These are phyloP conservation scores for Schizothorax lantsangensis DNA, from an alignment of 2,797 vertebrate genomes.

Conservation along the genomic window DNA sequence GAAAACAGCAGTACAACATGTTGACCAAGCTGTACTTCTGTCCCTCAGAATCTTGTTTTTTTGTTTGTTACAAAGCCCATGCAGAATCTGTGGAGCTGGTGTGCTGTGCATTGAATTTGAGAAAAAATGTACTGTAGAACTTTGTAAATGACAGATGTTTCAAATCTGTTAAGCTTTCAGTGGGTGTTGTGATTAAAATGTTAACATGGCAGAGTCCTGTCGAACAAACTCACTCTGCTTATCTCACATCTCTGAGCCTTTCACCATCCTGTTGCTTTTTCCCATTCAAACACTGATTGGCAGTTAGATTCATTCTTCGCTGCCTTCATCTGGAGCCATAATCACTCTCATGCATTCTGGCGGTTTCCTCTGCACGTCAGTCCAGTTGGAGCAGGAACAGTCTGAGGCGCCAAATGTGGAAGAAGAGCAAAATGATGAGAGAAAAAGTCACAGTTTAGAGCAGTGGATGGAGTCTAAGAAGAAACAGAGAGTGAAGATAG, in stretches of 20 bases:
- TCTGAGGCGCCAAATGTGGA: neutral
- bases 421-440: slow-evolving; percentile 13
- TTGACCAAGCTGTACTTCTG: neutral
- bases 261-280: slow-evolving; percentile 29
- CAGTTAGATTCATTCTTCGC: slow-evolving; percentile 25
- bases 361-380: slow-evolving; percentile 15
- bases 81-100: neutral
- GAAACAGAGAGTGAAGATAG: slow-evolving; percentile 11
- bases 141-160: neutral
- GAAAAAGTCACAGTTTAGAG: slow-evolving; percentile 7
- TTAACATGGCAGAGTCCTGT: slow-evolving; percentile 19
- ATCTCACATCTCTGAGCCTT: slow-evolving; percentile 11
- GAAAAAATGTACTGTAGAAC: neutral
- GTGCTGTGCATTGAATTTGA: neutral
- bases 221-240: slow-evolving; percentile 4
- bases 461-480: neutral
- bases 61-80: neutral
- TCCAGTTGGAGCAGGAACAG: slow-evolving; percentile 16
- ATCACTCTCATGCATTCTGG: slow-evolving; percentile 28
- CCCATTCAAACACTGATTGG: slow-evolving; percentile 22
- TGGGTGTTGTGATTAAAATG: slow-evolving; percentile 1
- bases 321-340: slow-evolving; percentile 20
- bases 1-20: neutral
- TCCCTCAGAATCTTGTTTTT: neutral
- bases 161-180: neutral